Evolutionary conservation across 2,888 invertebrate species (phyloP).

Genomic region (Prenolepis imparis): DNA sequence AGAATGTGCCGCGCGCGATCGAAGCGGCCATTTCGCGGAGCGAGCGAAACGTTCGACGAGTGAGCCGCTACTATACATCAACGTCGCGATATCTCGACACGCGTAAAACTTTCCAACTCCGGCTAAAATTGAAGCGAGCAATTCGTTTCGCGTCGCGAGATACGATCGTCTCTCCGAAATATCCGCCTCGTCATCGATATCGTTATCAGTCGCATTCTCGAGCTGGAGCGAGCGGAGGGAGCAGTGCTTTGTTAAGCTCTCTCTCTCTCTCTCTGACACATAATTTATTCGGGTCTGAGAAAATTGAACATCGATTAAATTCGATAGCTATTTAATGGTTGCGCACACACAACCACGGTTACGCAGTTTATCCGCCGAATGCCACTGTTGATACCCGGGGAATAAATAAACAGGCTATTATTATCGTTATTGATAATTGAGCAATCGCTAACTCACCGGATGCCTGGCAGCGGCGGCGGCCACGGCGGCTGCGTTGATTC

Average conservation of each 20-base stretch:
- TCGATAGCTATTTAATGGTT: conserved; percentile 22
- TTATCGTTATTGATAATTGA: conserved; percentile 23
- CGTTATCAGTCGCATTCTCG: conserved; percentile 17
- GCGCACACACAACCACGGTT: conserved; percentile 44
- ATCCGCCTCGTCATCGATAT: conserved; percentile 2
- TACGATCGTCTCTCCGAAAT: conserved; percentile 9
- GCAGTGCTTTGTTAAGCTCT: too few species aligned
- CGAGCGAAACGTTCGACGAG: not conserved
- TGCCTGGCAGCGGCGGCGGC: conserved; percentile 95
- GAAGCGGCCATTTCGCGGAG: conserved; percentile 17
- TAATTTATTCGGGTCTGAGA: conserved; percentile 37
- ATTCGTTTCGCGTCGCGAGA: not conserved
- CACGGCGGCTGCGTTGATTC: conserved; percentile 95
- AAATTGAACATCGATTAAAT: conserved; percentile 22
- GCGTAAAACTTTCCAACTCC: not conserved
- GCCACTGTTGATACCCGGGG: not conserved
- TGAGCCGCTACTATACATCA: not conserved
- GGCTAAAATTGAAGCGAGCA: not conserved
- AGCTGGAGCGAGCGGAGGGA: not conserved
- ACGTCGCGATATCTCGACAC: not conserved
- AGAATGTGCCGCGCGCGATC: not conserved
- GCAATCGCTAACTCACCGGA: conserved; percentile 90
- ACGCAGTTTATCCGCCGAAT: conserved; percentile 44
- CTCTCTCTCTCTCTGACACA: not conserved
- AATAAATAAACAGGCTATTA: conserved; percentile 21